Percentiles rank a stretch among this genome's conserved stretches.
These are phyloP conservation scores for Ceryle rudis DNA, from an alignment of 2,797 vertebrate genomes.

Conservation along the genomic window DNA sequence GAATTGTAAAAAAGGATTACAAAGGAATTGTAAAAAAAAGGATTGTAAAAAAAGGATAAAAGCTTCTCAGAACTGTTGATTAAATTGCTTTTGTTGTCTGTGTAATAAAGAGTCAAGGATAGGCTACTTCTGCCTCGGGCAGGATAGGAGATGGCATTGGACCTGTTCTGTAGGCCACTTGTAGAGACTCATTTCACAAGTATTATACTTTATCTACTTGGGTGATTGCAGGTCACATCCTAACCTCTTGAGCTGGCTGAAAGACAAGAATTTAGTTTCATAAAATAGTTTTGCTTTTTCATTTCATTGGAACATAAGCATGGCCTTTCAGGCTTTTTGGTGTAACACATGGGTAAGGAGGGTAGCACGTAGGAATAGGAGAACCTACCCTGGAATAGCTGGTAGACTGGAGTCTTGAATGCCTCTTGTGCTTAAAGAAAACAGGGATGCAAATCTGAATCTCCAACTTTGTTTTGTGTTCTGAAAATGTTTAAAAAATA, in stretches of 20 bases:
- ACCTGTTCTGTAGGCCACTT: neutral
- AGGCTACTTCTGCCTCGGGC: neutral
- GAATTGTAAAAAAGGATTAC: neutral
- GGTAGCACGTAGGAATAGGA: neutral
- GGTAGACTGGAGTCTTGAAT: neutral
- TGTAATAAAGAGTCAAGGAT: neutral
- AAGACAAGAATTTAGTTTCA: neutral
- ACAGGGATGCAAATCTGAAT: neutral
- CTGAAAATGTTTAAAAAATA: neutral
- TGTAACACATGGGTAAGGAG: neutral
- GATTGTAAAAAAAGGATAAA: neutral
- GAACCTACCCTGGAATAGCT: neutral
- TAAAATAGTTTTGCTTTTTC: neutral
- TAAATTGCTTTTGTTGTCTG: neutral
- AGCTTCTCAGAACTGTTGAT: neutral
- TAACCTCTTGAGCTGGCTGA: neutral
- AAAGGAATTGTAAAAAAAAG: neutral
- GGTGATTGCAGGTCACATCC: neutral
- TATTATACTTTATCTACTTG: neutral
- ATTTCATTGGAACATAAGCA: neutral
- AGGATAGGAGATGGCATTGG: neutral
- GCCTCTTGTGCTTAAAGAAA: neutral
- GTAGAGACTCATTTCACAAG: neutral
- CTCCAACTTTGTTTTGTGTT: neutral
- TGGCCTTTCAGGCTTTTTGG: neutral